Conservation (phyloP, 1,140 invertebrate species). For the Gerris buenoi region DNA sequence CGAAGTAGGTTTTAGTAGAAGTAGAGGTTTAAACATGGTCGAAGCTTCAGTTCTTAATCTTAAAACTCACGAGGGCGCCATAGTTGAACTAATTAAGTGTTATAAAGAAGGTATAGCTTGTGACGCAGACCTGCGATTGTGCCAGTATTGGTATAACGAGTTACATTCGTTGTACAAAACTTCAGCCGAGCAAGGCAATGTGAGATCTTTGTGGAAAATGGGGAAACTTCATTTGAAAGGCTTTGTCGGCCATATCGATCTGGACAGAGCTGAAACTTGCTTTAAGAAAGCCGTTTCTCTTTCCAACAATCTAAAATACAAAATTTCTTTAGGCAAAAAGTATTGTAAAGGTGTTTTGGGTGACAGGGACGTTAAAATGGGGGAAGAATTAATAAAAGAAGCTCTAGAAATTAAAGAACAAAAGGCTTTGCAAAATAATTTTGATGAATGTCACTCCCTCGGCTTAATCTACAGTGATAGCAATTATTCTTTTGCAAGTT, state of each 20-base stretch:
- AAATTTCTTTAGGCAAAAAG: neutral
- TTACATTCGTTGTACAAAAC: neutral
- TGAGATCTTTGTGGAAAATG: neutral
- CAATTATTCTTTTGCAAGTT: neutral
- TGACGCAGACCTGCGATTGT: neutral
- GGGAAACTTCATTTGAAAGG: neutral
- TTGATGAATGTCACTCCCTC: neutral
- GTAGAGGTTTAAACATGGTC: neutral
- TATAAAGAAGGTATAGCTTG: neutral
- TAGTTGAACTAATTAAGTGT: neutral
- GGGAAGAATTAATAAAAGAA: neutral
- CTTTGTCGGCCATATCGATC: neutral
- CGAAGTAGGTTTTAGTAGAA: neutral
- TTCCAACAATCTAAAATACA: too few relatives aligned
- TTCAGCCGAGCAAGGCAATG: neutral
- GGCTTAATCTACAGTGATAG: neutral
- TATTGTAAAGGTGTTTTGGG: neutral
- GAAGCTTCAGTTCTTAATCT: neutral
- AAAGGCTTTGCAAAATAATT: neutral
- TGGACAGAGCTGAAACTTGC: neutral
- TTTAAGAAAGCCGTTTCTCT: neutral
- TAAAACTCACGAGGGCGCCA: neutral
- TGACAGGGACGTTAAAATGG: neutral
- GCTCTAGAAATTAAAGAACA: neutral
- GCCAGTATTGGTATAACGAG: neutral